Evolutionary conservation across 2,888 invertebrate genomes (phyloP), one percentile per base, ranked within the genome.

Genomic region (Oscheius sp.): DNA sequence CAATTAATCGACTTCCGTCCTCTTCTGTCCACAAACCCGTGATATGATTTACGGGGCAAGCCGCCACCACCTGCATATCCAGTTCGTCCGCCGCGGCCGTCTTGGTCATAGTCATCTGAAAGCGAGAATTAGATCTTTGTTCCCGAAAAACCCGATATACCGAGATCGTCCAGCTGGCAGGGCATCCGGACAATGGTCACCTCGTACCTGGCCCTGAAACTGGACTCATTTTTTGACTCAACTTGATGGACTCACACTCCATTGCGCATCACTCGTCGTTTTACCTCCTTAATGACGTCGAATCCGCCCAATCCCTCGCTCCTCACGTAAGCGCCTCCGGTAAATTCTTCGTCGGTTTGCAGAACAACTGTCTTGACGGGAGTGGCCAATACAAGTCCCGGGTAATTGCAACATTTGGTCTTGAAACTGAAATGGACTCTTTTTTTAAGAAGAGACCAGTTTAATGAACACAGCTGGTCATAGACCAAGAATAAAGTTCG

Each of bases 231-330:
- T 68, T 58, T 25, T 5, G 7, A 13, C 3, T 18, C 21, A 27
- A 18, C 0, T 23, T 13, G 18, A 21, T 16, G 16, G n/a, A 21
- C 56, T 35, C 70, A 64, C 23, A 80, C 76, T 61, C 76, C 70
- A 59, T 87, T 85, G 27, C 80, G 76, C 7, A 77, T 79, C 35
- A 86, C 83, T 46, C 84, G 85, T 64, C 85, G 86, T 58, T 83
- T 73, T 13, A 87, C 77, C 69, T 87, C 87, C 68, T 87, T 87
- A 68, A 87, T 76, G 18, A 87, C 63, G 75, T 87, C 87, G 68
- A 85, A 87, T 13, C 82, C 85, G 1, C 72, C 74, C 18, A 75
- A 56, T 56, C 73, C 72, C 7, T 79, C 80, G 41, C 76, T 72
- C 1, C 78, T 78, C 7, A 74, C n/a, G 29, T 79, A 78, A 5